A percentile compares a stretch with the other conserved stretches of the same genome.
phyloP scores from a whole-genome alignment of 2,113 vertebrate genomes.

The Ptilonorhynchus violaceus region DNA sequence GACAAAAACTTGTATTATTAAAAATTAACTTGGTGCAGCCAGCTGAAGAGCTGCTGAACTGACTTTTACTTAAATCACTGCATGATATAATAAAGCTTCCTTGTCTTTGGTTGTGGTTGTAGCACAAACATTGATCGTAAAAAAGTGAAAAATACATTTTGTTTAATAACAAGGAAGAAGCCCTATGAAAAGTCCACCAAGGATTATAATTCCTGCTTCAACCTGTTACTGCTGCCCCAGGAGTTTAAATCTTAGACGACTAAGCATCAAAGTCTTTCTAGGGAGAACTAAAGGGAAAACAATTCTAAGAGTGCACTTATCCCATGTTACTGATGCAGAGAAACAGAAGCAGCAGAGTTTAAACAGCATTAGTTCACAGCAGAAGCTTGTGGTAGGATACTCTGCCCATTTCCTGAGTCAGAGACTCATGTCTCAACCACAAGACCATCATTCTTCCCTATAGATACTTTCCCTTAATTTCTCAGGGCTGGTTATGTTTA shows the following conservation, averaged over 20 bases:
- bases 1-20: not conserved
- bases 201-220: not conserved
- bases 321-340: not conserved
- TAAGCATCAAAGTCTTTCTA: not conserved
- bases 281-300: not conserved
- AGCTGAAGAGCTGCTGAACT: not conserved
- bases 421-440: not conserved
- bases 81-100: not conserved
- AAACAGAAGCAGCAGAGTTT: not conserved
- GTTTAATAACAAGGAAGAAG: not conserved
- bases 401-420: not conserved
- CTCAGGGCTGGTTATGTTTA: not conserved
- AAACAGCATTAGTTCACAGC: not conserved
- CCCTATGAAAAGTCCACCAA: not conserved
- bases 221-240: not conserved
- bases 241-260: not conserved
- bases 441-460: not conserved
- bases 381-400: not conserved
- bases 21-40: not conserved
- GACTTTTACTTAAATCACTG: not conserved
- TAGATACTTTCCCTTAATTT: not conserved
- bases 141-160: not conserved
- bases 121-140: not conserved
- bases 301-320: not conserved
- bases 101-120: not conserved